Percentiles rank a stretch among this genome's conserved stretches.
Evolutionary conservation across 2,888 invertebrate species (phyloP).

Genomic region (Carpatolechia fugitivella): DNA sequence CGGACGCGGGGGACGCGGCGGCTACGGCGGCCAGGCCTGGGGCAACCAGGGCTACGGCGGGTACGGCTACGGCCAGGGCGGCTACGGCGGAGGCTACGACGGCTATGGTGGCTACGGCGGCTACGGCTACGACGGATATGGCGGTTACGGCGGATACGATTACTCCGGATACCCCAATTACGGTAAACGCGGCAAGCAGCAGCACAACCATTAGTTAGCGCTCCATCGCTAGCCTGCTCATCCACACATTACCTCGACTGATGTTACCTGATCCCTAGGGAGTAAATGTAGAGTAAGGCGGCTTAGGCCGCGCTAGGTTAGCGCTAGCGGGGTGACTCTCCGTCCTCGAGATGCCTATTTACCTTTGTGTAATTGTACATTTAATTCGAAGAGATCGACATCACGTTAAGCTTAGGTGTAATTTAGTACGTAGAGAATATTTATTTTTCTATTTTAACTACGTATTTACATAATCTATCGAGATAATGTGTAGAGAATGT

Average conservation of each 20-base stretch:
- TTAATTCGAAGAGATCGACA: slow-evolving; percentile 68
- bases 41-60: slow-evolving; percentile 83
- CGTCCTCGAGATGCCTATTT: slow-evolving; percentile 74
- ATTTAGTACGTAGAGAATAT: slow-evolving; percentile 79
- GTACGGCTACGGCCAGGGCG: slow-evolving; percentile 85
- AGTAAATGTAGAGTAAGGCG: slow-evolving; percentile 71
- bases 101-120: slow-evolving; percentile 87
- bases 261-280: slow-evolving; percentile 77
- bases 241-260: slow-evolving; percentile 79
- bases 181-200: slow-evolving; percentile 83
- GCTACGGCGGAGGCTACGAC: slow-evolving; percentile 85
- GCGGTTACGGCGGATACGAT: slow-evolving; percentile 89
- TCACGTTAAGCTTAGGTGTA: slow-evolving; percentile 76
- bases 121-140: slow-evolving; percentile 87
- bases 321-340: slow-evolving; percentile 66
- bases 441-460: slow-evolving; percentile 74
- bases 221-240: slow-evolving; percentile 65
- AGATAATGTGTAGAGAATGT: slow-evolving; percentile 78
- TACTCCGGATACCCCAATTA: slow-evolving; percentile 90
- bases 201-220: slow-evolving; percentile 33
- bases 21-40: slow-evolving; percentile 83
- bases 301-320: slow-evolving; percentile 45
- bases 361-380: slow-evolving; percentile 55
- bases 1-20: slow-evolving; percentile 84
- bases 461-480: slow-evolving; percentile 74